Conservation (phyloP, 2,888 invertebrate species). For the Caenorhabditis parvicauda region DNA sequence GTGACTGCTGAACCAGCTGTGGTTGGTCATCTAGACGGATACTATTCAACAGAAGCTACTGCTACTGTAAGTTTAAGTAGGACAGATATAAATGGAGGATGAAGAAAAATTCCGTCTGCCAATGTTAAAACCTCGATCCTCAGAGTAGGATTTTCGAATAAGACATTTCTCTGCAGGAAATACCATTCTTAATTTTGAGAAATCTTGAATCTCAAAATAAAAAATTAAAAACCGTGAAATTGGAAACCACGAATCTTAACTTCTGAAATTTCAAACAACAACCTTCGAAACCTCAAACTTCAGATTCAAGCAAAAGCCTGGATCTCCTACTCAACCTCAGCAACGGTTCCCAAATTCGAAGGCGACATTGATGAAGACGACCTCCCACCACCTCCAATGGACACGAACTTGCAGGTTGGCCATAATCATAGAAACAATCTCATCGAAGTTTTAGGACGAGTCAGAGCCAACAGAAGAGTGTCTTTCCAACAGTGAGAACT, state of each 20-base stretch:
- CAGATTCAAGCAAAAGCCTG: constrained; percentile 27
- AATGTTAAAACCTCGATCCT: no score
- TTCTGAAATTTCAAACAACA: no score
- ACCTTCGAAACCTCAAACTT: neutral
- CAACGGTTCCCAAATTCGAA: constrained; percentile 20
- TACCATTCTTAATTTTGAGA: no score
- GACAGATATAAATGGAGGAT: no score
- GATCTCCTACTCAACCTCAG: constrained; percentile 14
- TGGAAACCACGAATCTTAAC: no score
- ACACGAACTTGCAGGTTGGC: neutral
- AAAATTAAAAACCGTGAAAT: no score
- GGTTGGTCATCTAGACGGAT: constrained; percentile 14
- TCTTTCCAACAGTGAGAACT: constrained; percentile 37
- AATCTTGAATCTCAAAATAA: no score
- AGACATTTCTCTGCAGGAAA: no score
- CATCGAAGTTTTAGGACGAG: constrained; percentile 18
- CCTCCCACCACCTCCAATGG: constrained; percentile 20
- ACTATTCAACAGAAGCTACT: no score
- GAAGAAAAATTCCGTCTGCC: no score
- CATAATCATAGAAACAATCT: neutral
- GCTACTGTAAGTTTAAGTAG: no score
- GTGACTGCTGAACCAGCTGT: constrained; percentile 23
- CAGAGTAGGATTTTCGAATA: no score
- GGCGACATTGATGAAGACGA: constrained; percentile 34
- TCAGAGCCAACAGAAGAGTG: constrained; percentile 48